Percentiles rank a stretch among this genome's conserved stretches.
These are phyloP conservation scores for Panurus biarmicus DNA, from an alignment of 2,113 vertebrate genomes.

Conservation along the genomic window DNA sequence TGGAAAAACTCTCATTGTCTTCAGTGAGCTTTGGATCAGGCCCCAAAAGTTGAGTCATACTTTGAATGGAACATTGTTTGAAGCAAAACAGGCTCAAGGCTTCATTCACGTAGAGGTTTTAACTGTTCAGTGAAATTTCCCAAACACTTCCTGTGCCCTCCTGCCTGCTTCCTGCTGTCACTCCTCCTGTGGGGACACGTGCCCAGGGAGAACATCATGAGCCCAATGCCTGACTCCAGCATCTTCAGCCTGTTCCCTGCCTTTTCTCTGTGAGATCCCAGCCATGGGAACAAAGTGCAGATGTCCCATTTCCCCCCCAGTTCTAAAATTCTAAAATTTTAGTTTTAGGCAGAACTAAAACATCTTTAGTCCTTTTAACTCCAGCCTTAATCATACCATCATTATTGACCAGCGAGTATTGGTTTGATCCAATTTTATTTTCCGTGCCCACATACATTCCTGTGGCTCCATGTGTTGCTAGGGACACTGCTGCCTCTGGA, in stretches of 20 bases:
- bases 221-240: neutral
- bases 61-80: slow-evolving; percentile 48
- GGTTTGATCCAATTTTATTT: neutral
- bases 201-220: neutral
- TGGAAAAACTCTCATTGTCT: slow-evolving; percentile 54
- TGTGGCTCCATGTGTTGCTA: neutral
- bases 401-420: neutral
- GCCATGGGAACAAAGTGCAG: neutral
- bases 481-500: neutral
- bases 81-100: slow-evolving; percentile 29
- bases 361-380: neutral
- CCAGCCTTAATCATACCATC: neutral
- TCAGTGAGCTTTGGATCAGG: slow-evolving; percentile 29
- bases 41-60: slow-evolving; percentile 18
- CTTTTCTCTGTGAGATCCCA: neutral
- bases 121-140: neutral
- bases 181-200: fast-evolving
- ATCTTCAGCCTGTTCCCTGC: neutral
- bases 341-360: too few relatives aligned
- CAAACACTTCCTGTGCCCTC: neutral
- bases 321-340: too few relatives aligned
- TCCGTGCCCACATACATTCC: neutral
- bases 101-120: neutral
- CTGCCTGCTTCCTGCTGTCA: neutral
- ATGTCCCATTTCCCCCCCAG: neutral